A percentile compares a stretch with the other conserved stretches of the same genome.
These are phyloP conservation scores for Sarotherodon lohbergeri DNA, from an alignment of 2,113 vertebrate species.

Conservation along the genomic window DNA sequence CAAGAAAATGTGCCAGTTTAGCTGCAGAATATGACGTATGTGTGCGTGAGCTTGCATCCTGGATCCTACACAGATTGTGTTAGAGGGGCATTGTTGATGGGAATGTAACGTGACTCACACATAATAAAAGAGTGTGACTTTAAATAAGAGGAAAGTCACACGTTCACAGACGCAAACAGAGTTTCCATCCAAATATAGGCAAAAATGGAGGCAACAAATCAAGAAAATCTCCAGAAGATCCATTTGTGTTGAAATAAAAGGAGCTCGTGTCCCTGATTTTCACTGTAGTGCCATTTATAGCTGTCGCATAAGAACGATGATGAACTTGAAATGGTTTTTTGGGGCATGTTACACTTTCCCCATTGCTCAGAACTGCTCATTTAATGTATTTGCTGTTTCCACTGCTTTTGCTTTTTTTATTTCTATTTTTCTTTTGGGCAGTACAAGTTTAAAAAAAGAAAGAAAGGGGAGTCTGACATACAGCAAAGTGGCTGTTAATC, in stretches of 20 bases:
- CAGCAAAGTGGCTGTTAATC: not conserved
- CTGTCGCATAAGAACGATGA: not conserved
- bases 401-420: not conserved
- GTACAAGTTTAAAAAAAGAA: not conserved
- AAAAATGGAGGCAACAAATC: not conserved
- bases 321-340: not conserved
- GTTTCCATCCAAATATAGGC: not conserved
- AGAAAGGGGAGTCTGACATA: not conserved
- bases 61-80: not conserved
- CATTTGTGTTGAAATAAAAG: not conserved
- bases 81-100: not conserved
- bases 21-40: not conserved
- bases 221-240: not conserved
- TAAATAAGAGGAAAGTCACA: not conserved
- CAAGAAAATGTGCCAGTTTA: not conserved
- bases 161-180: not conserved
- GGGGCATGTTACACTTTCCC: not conserved
- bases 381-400: not conserved
- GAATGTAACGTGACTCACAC: not conserved
- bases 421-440: not conserved
- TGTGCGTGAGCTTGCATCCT: not conserved
- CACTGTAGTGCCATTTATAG: not conserved
- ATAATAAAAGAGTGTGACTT: not conserved
- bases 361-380: not conserved
- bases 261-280: not conserved